Evolutionary conservation across 2,797 vertebrate species (phyloP).

Genomic region (Antrozous pallidus): DNA sequence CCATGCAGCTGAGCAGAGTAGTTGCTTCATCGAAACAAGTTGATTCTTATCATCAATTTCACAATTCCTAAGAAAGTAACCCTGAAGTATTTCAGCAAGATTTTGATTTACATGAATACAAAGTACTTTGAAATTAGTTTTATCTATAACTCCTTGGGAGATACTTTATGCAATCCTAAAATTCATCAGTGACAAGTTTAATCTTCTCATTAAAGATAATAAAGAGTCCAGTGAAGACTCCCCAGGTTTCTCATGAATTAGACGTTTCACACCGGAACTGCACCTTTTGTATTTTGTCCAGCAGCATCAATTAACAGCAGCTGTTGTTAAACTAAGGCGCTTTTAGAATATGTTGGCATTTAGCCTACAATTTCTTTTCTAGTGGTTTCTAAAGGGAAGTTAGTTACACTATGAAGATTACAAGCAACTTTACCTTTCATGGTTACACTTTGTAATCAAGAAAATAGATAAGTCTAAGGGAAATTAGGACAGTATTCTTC

Average conservation of each 20-base stretch:
- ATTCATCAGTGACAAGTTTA: constrained; percentile 39
- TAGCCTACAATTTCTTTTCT: constrained; percentile 48
- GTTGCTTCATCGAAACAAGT: not conserved
- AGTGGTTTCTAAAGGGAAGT: not conserved
- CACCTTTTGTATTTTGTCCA: constrained; percentile 30
- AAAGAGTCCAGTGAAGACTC: constrained; percentile 22
- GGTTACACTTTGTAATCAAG: not conserved
- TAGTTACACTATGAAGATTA: constrained; percentile 13
- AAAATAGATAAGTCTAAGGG: not conserved
- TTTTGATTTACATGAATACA: constrained; percentile 1
- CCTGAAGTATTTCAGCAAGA: constrained; percentile 35
- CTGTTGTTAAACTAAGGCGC: not conserved
- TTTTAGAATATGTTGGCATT: not conserved
- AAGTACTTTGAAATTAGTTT: constrained; percentile 31
- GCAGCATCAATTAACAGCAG: not conserved
- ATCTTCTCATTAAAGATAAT: constrained; percentile 48
- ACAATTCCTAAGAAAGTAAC: not conserved
- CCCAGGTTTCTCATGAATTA: not conserved
- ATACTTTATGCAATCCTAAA: constrained; percentile 7
- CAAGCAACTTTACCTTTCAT: not conserved
- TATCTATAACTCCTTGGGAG: constrained; percentile 21
- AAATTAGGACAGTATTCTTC: not conserved
- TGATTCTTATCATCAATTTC: not conserved
- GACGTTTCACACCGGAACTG: constrained; percentile 21
- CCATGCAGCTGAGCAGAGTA: not conserved